These are phyloP conservation scores for Netelia inedita DNA, from an alignment of 2,888 invertebrate genomes.

Conservation along the genomic window DNA sequence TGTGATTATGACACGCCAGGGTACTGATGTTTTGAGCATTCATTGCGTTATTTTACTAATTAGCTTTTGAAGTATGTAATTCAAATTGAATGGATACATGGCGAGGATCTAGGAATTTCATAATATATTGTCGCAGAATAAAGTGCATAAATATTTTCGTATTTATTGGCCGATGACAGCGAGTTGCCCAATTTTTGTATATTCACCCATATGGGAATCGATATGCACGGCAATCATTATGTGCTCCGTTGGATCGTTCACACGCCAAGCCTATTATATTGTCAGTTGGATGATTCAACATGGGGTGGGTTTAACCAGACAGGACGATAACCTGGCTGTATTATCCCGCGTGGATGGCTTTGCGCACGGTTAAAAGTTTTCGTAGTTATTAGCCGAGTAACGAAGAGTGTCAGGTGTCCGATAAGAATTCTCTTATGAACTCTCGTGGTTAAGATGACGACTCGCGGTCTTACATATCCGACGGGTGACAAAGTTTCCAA, in stretches of 20 bases:
- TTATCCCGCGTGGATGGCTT: neutral
- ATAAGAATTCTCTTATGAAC: constrained; percentile 62
- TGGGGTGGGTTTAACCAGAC: constrained; percentile 53
- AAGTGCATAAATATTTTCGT: too few species aligned
- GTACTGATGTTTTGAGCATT: too few species aligned
- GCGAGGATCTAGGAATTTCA: too few species aligned
- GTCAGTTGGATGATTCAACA: constrained; percentile 54
- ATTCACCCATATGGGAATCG: too few species aligned
- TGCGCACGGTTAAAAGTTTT: constrained; percentile 55
- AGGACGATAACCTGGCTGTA: constrained; percentile 18
- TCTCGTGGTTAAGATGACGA: constrained; percentile 32
- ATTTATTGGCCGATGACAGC: too few species aligned
- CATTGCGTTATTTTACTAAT: too few species aligned
- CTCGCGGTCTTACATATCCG: constrained; percentile 41
- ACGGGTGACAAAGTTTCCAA: constrained; percentile 15
- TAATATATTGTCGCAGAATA: too few species aligned
- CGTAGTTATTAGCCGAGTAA: constrained; percentile 54
- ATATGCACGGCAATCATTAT: neutral
- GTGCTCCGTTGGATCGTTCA: constrained; percentile 2
- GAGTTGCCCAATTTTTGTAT: too few species aligned
- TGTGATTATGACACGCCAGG: too few species aligned
- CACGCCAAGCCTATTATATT: constrained; percentile 65
- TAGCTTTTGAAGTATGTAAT: too few species aligned
- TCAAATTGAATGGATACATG: too few species aligned
- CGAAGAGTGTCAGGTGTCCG: constrained; percentile 67